Evolutionary conservation across 2,888 invertebrate species (phyloP).

Genomic region (Lasioglossum figueresi): DNA sequence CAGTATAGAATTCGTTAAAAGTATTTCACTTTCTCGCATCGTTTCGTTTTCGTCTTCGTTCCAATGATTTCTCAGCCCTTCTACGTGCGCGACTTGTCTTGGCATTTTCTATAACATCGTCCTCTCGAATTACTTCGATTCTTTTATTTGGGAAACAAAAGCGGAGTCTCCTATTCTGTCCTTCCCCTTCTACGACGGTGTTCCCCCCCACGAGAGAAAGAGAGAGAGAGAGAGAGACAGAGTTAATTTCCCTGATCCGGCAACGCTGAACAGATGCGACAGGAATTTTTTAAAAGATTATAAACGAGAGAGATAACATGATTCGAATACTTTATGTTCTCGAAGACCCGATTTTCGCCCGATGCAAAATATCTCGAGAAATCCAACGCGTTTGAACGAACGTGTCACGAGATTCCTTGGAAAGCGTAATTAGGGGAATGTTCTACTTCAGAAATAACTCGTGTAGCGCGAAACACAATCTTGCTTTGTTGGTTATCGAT

Average conservation of each 20-base stretch:
- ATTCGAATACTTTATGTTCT: neutral
- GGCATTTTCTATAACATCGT: neutral
- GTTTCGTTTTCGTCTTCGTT: neutral
- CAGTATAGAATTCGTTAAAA: neutral
- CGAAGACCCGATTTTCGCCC: neutral
- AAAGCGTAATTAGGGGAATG: neutral
- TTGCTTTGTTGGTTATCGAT: constrained; percentile 5
- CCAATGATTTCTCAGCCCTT: neutral
- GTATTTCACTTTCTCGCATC: neutral
- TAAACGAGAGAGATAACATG: neutral
- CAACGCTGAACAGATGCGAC: neutral
- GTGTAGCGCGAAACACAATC: neutral
- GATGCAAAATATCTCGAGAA: neutral
- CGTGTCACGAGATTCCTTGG: neutral
- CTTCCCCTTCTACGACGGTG: too few relatives aligned
- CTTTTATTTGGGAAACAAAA: neutral
- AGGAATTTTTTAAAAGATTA: neutral
- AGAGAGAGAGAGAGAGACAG: too few relatives aligned
- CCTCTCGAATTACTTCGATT: neutral
- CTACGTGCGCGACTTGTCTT: neutral
- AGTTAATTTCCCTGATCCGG: too few relatives aligned
- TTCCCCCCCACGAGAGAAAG: too few relatives aligned
- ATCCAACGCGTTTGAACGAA: neutral
- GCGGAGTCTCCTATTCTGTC: too few relatives aligned
- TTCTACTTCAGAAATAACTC: neutral